A percentile compares a stretch with the other conserved stretches of the same genome.
phyloP scores from a whole-genome alignment of 1,140 invertebrate genomes.

The Tetramorium alpestre region DNA sequence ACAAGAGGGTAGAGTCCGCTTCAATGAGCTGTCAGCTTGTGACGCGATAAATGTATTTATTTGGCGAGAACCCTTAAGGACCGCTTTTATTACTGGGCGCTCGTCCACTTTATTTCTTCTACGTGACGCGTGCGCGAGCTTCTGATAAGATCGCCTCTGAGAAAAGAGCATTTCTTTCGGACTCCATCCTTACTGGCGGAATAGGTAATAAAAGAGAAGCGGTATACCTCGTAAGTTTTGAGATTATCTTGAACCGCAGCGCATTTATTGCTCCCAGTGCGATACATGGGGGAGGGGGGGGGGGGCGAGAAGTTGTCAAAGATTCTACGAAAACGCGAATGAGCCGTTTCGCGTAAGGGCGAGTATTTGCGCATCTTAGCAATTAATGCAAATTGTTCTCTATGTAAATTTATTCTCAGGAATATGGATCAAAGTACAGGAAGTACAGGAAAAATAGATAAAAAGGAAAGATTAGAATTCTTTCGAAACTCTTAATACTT shows the following conservation, averaged over 20 bases:
- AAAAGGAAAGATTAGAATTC: neutral
- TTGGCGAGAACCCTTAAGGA: slow-evolving; percentile 67
- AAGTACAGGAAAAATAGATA: neutral
- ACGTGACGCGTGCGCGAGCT: slow-evolving; percentile 61
- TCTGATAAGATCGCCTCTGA: slow-evolving; percentile 31
- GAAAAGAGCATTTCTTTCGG: slow-evolving; percentile 47
- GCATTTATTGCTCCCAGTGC: slow-evolving; percentile 36
- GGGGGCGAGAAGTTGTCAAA: slow-evolving; percentile 37
- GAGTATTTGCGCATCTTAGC: neutral
- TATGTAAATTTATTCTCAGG: neutral
- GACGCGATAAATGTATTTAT: slow-evolving; percentile 75
- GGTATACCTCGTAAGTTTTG: slow-evolving; percentile 38
- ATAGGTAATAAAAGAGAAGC: slow-evolving; percentile 65
- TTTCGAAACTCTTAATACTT: neutral
- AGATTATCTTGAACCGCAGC: slow-evolving; percentile 39
- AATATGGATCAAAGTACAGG: neutral
- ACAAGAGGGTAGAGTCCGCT: neutral
- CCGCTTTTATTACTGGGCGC: slow-evolving; percentile 73
- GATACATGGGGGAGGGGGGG: neutral
- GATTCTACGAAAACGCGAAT: slow-evolving; percentile 19
- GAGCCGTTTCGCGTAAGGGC: neutral
- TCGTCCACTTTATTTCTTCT: slow-evolving; percentile 70
- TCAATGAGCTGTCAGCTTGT: slow-evolving; percentile 49
- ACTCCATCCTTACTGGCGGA: slow-evolving; percentile 12
- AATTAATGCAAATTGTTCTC: slow-evolving; percentile 13